Evolutionary conservation across 2,888 invertebrate genomes (phyloP).

Genomic region (Cryptus armator): DNA sequence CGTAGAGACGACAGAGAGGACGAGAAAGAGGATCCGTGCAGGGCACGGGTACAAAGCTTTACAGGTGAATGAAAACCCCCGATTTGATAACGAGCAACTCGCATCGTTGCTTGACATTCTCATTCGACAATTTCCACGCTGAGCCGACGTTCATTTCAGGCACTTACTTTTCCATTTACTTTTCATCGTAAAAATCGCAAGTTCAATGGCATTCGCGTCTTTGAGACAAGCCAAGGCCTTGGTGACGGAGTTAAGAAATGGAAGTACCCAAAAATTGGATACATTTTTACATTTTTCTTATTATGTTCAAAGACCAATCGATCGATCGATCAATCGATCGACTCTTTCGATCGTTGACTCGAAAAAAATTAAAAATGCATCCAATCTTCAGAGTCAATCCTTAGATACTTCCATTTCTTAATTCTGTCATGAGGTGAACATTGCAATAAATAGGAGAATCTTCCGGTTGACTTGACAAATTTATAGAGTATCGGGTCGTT

Average conservation of each 20-base stretch:
- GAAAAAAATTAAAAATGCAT: too few species aligned
- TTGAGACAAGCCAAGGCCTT: neutral
- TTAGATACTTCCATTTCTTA: neutral
- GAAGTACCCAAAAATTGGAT: neutral
- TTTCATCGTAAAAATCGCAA: slow-evolving; percentile 45
- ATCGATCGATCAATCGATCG: too few species aligned
- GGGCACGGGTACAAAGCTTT: slow-evolving; percentile 1
- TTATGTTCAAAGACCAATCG: too few species aligned
- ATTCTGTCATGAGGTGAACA: neutral
- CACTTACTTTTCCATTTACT: neutral
- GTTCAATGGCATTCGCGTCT: slow-evolving; percentile 20
- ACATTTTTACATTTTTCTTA: neutral
- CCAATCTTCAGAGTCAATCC: too few species aligned
- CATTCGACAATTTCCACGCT: slow-evolving; percentile 60
- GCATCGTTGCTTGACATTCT: slow-evolving; percentile 58
- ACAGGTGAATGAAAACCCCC: slow-evolving; percentile 52
- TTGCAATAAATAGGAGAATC: too few species aligned
- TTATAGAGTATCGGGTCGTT: too few species aligned
- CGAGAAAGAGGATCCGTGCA: neutral
- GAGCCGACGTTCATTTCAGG: slow-evolving; percentile 35
- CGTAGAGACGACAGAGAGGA: neutral
- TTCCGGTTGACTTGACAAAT: too few species aligned
- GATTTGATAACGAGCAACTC: slow-evolving; percentile 48
- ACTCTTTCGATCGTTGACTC: too few species aligned
- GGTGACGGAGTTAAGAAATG: neutral